These are phyloP conservation scores for Nyctereutes procyonoides DNA, from an alignment of 2,113 vertebrate species.

Conservation along the genomic window DNA sequence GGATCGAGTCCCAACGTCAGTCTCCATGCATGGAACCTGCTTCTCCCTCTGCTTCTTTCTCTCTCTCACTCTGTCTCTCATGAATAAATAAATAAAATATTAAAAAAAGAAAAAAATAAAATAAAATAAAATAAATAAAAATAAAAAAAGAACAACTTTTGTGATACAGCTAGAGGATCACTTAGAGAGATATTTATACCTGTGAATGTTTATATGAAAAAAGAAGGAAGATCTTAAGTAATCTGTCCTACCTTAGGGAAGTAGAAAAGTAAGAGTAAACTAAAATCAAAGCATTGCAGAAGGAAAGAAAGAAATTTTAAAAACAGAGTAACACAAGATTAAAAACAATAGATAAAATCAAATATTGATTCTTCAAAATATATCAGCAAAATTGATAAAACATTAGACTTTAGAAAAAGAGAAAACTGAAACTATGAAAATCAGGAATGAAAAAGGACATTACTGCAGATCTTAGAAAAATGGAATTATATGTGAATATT, in stretches of 20 bases:
- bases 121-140: too few relatives aligned
- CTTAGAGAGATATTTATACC: neutral
- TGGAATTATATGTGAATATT: neutral
- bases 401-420: neutral
- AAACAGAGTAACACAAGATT: neutral
- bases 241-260: neutral
- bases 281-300: neutral
- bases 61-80: too few relatives aligned
- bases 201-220: neutral
- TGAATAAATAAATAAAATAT: too few relatives aligned
- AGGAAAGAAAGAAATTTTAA: neutral
- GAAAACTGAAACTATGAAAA: neutral
- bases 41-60: too few relatives aligned
- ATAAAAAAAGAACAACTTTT: neutral
- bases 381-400: neutral
- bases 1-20: too few relatives aligned
- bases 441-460: neutral
- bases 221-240: too few relatives aligned
- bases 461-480: neutral
- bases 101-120: too few relatives aligned
- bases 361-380: neutral
- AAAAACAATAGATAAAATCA: neutral
- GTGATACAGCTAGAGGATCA: neutral
- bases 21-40: too few relatives aligned
- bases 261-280: neutral